Evolutionary conservation across 2,888 invertebrate species (phyloP).

Genomic region (Melinaea marsaeus): DNA sequence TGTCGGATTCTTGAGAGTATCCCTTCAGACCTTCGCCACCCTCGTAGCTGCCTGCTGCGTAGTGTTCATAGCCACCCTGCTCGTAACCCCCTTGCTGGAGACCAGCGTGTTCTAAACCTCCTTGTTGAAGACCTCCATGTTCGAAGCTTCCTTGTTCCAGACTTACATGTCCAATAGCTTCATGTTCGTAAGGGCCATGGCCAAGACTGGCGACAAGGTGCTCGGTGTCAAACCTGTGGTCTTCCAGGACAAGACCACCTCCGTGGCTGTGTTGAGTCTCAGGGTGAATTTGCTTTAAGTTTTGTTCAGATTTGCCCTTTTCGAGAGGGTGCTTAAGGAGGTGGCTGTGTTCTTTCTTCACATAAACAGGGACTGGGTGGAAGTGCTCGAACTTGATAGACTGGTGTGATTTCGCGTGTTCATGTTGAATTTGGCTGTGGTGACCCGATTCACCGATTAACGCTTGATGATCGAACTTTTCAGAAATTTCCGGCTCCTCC

Average conservation of each 20-base stretch:
- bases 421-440: conserved; percentile 80
- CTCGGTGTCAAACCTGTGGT: conserved; percentile 71
- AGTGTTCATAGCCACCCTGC: conserved; percentile 37
- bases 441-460: conserved; percentile 72
- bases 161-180: conserved; percentile 46
- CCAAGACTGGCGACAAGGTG: conserved; percentile 48
- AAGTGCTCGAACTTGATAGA: conserved; percentile 83
- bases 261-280: conserved; percentile 79
- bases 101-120: conserved; percentile 37
- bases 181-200: conserved; percentile 48
- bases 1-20: conserved; percentile 48
- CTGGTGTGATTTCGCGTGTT: conserved; percentile 83
- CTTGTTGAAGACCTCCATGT: conserved; percentile 34
- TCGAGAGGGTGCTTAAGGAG: conserved; percentile 81
- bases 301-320: conserved; percentile 79
- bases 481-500: conserved; percentile 60
- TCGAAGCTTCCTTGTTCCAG: conserved; percentile 48
- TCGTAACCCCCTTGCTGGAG: conserved; percentile 42
- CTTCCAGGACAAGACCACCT: conserved; percentile 78
- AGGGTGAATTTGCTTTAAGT: conserved; percentile 79
- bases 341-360: conserved; percentile 82
- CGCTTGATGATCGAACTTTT: conserved; percentile 60
- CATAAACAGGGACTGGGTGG: conserved; percentile 83
- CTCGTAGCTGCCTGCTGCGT: conserved; percentile 50
- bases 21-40: conserved; percentile 60